Base-by-base conservation (phyloP, 2,113 vertebrate genomes). In the Serinus canaria region DNA sequence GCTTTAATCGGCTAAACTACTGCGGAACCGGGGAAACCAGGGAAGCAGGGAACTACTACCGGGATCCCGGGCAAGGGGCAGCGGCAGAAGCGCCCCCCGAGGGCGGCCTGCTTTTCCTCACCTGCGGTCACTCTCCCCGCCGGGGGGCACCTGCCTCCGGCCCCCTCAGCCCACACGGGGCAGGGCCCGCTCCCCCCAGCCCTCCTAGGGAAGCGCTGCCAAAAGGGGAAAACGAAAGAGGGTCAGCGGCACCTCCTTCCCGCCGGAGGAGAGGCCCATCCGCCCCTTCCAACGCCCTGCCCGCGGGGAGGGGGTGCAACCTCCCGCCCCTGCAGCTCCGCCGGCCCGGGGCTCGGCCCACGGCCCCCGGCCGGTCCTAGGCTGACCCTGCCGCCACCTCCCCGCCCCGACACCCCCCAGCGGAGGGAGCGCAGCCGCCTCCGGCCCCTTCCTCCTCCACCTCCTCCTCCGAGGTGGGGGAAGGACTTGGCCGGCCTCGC, bases 1-100 rank as follows among this genome's bases (percentile, higher is more conserved):
- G 52, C 50, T 77, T 89, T 67, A 75, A 89, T 59, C 83, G 79
- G 76, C 89, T 95, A 70, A 83, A 44, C 58, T 15, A 59, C 66
- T 53, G 76, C 68, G 64, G 92, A 94, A 91, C 68, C 19, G n/a
- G 43, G 87, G 78, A 86, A 84, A 64, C 7, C 37, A 55, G 85
- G 73, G 79, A 60, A 89, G 91, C 89, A 89, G 93, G 94, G 92
- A 96, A 93, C 89, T 55, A 89, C 93, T 41, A 24, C 83, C 37
- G 24, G 75, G 59, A 68, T 60, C 50, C 31, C 53, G 44, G 31
- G 56, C 46, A 13, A 44, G 53, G 24, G 58, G 49, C 68, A 5
- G 24, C 13, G 50, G 46, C 64, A 33, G n/a, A 39, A 50, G 70
- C 20, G 72, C 11, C 58, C 41, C 70, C 30, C 23, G 43, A 21